Base-by-base conservation (phyloP, 2,888 invertebrate species). In the Saturnia japonica region DNA sequence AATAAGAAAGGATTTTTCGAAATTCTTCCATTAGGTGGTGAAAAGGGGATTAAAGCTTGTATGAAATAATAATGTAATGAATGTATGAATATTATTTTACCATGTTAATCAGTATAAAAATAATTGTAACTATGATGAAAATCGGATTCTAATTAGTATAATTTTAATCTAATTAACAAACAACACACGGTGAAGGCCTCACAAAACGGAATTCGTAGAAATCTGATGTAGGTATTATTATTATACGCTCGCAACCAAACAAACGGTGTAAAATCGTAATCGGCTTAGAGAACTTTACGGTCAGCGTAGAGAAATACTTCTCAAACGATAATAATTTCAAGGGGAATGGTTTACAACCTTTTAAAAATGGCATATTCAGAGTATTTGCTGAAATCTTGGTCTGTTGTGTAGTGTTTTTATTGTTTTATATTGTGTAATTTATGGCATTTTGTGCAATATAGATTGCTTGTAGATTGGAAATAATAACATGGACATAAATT, bases 261-360 rank as follows among this genome's bases (percentile, higher is more conserved):
- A 75, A 80, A 83, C 75, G 76, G 79, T 83, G 84, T 81, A 80
- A 78, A 73, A 75, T 72, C 71, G 75, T 80, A 82, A 84, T 80
- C 80, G 68, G 66, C 34, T 45, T 69, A 47, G 70, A 34, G 14
- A 72, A 77, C 74, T 79, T 79, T 78, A 47, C 73, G 77, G 76
- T 78, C 76, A 68, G 51, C 42, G n/a, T 22, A 22, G 8, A 51
- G 54, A 9, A n/a, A 62, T 62, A 62, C 34, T 62, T 64, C 34
- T 40, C 2, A 19, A 64, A 19, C 40, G 19, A 34, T 64, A 64
- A n/a, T n/a, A n/a, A n/a, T 40, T 64, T 64, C 19, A 64, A 40
- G 1, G 2, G 7, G n/a, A 19, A 57, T 8, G 1, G 4, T 22
- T 12, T 16, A 47, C 19, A 47, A 47, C 47, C 47, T 47, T 47